Conservation (phyloP, 1,140 invertebrate genomes). For the Drosophila oshimai region DNA sequence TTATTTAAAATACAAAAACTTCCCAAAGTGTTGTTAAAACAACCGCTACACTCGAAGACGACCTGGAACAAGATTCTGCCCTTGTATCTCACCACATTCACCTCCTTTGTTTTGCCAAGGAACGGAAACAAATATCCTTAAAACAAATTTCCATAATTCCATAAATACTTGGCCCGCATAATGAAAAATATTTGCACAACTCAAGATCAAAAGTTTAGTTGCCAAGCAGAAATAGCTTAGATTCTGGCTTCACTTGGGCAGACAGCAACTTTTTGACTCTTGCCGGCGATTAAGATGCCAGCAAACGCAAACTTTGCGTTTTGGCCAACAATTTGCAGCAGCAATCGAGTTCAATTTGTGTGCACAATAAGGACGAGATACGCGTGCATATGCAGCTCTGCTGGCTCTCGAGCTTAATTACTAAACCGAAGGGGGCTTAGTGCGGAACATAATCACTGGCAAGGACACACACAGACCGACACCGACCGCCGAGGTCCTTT, state of each 20-base stretch:
- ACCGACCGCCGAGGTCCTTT: slow-evolving; percentile 35
- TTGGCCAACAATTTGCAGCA: slow-evolving; percentile 42
- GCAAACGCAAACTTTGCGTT: slow-evolving; percentile 37
- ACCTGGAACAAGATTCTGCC: neutral
- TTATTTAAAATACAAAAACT: neutral
- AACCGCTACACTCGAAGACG: neutral
- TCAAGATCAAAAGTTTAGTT: slow-evolving; percentile 73
- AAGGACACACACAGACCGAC: slow-evolving; percentile 36
- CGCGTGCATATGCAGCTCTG: slow-evolving; percentile 22
- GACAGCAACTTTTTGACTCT: slow-evolving; percentile 47
- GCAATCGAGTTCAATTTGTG: slow-evolving; percentile 48
- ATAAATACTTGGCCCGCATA: slow-evolving; percentile 65
- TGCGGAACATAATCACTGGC: slow-evolving; percentile 42
- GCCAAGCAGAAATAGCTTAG: slow-evolving; percentile 53
- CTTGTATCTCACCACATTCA: neutral
- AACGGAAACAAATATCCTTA: slow-evolving; percentile 45
- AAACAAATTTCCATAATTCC: slow-evolving; percentile 72
- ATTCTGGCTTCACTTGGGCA: slow-evolving; percentile 20
- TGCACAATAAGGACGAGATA: slow-evolving; percentile 11
- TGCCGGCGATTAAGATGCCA: slow-evolving; percentile 62
- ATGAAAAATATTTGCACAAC: slow-evolving; percentile 64
- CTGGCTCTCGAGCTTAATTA: slow-evolving; percentile 52
- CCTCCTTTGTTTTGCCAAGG: neutral
- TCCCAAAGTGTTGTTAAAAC: neutral
- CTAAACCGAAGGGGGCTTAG: slow-evolving; percentile 43